These are phyloP conservation scores for Rhamphomyia laevipes DNA, from an alignment of 2,888 invertebrate species.

Conservation along the genomic window DNA sequence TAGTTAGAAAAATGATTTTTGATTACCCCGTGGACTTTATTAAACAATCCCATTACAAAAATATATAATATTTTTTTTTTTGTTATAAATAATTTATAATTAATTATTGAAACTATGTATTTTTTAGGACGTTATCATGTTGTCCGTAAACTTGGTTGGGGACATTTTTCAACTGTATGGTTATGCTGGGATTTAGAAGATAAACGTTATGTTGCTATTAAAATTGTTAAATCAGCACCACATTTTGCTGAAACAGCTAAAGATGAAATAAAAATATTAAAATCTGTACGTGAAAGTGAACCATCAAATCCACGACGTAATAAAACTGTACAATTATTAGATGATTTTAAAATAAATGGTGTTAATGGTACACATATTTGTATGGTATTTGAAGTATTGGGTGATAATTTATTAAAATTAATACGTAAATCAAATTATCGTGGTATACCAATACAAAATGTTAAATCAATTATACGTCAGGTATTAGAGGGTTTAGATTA, in stretches of 20 bases:
- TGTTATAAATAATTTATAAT: background rate
- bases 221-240: slow-evolving; percentile 97
- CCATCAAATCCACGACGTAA: slow-evolving; percentile 83
- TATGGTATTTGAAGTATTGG: slow-evolving; percentile 99
- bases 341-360: slow-evolving; percentile 97
- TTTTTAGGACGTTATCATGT: slow-evolving; percentile 36
- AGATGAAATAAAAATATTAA: slow-evolving; percentile 96
- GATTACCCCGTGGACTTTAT: too few relatives aligned
- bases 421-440: slow-evolving; percentile 97
- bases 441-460: slow-evolving; percentile 92
- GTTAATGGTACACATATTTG: slow-evolving; percentile 98
- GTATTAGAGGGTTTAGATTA: slow-evolving; percentile 92
- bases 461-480: slow-evolving; percentile 90
- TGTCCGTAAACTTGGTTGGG: slow-evolving; percentile 73
- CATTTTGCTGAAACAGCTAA: slow-evolving; percentile 99
- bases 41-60: too few relatives aligned
- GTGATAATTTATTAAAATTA: slow-evolving; percentile 93
- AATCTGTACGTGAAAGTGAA: slow-evolving; percentile 90
- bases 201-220: slow-evolving; percentile 93
- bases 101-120: background rate
- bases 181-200: slow-evolving; percentile 95
- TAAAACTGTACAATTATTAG: slow-evolving; percentile 93
- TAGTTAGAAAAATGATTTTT: too few relatives aligned
- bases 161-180: slow-evolving; percentile 99
- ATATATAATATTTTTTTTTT: too few relatives aligned